phyloP scores from a whole-genome alignment of 2,113 vertebrate genomes.

The Rhineura floridana region DNA sequence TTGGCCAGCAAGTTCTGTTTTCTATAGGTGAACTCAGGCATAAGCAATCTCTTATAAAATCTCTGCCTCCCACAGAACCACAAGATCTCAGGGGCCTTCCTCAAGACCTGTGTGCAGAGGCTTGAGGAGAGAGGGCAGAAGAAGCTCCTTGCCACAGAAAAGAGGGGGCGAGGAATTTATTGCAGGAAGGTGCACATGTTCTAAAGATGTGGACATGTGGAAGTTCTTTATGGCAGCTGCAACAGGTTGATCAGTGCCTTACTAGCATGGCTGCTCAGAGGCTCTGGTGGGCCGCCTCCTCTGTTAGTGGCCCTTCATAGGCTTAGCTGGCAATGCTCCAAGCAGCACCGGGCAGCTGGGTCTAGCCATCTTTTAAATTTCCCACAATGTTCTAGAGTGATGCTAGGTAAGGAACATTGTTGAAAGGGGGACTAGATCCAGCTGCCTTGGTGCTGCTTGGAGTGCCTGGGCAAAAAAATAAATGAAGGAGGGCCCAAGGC shows the following conservation, averaged over 20 bases:
- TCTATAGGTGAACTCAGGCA: constrained; percentile 82
- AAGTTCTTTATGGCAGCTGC: constrained; percentile 27
- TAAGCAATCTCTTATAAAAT: constrained; percentile 79
- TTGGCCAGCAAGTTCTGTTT: constrained; percentile 77
- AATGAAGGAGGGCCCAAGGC: too few species aligned
- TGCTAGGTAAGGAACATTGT: too few species aligned
- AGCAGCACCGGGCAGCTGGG: too few species aligned
- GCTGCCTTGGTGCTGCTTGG: too few species aligned
- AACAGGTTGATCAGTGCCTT: constrained; percentile 52
- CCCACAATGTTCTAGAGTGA: too few species aligned
- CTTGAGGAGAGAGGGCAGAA: not conserved
- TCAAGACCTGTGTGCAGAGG: constrained; percentile 61
- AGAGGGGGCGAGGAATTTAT: constrained; percentile 69
- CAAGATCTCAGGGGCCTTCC: constrained; percentile 70
- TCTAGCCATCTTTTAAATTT: too few species aligned
- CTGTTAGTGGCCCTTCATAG: too few species aligned
- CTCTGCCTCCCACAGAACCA: constrained; percentile 58
- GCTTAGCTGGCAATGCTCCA: too few species aligned
- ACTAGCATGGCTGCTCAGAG: not conserved
- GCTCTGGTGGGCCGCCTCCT: not conserved
- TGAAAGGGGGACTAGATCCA: too few species aligned
- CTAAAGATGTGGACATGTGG: constrained; percentile 35
- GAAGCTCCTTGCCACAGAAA: constrained; percentile 38
- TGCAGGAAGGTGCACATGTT: constrained; percentile 35
- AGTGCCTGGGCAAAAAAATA: too few species aligned